Percentiles rank a stretch among this genome's conserved stretches.
phyloP scores from a whole-genome alignment of 2,888 invertebrate species.

The Auanema sp. region DNA sequence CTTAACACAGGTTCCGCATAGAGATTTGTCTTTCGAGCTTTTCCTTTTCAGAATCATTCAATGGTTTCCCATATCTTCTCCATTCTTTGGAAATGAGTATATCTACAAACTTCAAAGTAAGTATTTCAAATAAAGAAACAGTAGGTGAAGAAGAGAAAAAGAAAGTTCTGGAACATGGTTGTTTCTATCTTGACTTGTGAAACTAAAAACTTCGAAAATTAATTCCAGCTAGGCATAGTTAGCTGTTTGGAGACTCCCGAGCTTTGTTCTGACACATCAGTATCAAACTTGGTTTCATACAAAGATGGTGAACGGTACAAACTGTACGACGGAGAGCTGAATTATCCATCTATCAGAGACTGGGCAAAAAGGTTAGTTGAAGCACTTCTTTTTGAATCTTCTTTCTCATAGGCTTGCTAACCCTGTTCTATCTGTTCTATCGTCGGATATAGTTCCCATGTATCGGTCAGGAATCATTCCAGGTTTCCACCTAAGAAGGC shows the following conservation, averaged over 20 bases:
- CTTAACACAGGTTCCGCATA: too few species aligned
- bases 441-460: conserved; percentile 4
- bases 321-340: conserved; percentile 9
- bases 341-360: conserved; percentile 18
- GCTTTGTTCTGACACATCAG: conserved; percentile 7
- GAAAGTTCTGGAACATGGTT: too few species aligned
- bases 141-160: too few species aligned
- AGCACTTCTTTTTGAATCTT: neutral
- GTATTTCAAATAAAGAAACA: too few species aligned
- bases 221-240: conserved; percentile 6
- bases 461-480: conserved; percentile 12
- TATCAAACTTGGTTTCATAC: conserved; percentile 9
- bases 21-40: too few species aligned
- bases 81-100: too few species aligned
- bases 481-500: conserved; percentile 5
- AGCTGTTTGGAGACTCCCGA: conserved; percentile 1
- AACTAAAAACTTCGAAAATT: neutral
- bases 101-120: too few species aligned
- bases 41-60: too few species aligned
- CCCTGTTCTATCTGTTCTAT: neutral
- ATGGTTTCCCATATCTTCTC: too few species aligned
- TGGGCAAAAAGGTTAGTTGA: conserved; percentile 24
- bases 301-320: conserved; percentile 3
- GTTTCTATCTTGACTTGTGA: too few species aligned
- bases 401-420: conserved; percentile 7